These are phyloP conservation scores for Circaetus cinerascens DNA, from an alignment of 2,113 vertebrate genomes.

Conservation along the genomic window DNA sequence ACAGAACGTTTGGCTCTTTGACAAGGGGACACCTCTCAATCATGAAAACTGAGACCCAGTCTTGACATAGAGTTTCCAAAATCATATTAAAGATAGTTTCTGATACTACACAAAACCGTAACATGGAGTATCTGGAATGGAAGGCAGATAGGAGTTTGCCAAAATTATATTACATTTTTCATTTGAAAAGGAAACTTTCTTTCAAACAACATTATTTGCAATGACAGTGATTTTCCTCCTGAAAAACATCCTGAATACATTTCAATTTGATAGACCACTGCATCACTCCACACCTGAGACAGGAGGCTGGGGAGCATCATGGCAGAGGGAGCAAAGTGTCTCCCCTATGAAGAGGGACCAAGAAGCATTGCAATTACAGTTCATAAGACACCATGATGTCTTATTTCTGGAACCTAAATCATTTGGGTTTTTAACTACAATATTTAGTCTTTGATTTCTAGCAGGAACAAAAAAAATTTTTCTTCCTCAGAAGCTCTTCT, in stretches of 20 bases:
- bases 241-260: neutral
- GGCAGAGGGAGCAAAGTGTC: neutral
- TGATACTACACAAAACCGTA: neutral
- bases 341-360: neutral
- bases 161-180: neutral
- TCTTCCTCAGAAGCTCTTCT: slow-evolving; percentile 33
- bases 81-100: neutral
- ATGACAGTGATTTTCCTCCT: neutral
- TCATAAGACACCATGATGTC: neutral
- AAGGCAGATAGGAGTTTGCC: neutral
- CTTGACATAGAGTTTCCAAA: neutral
- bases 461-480: neutral
- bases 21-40: neutral
- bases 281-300: neutral
- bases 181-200: slow-evolving; percentile 8
- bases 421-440: slow-evolving; percentile 33
- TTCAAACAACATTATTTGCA: neutral
- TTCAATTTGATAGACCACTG: neutral
- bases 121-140: neutral
- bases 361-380: neutral
- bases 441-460: slow-evolving; percentile 56
- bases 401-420: neutral
- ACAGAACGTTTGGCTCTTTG: neutral
- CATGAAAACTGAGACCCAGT: neutral
- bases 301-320: neutral